These are phyloP conservation scores for Limosa lapponica DNA, from an alignment of 2,797 vertebrate genomes.

Conservation along the genomic window DNA sequence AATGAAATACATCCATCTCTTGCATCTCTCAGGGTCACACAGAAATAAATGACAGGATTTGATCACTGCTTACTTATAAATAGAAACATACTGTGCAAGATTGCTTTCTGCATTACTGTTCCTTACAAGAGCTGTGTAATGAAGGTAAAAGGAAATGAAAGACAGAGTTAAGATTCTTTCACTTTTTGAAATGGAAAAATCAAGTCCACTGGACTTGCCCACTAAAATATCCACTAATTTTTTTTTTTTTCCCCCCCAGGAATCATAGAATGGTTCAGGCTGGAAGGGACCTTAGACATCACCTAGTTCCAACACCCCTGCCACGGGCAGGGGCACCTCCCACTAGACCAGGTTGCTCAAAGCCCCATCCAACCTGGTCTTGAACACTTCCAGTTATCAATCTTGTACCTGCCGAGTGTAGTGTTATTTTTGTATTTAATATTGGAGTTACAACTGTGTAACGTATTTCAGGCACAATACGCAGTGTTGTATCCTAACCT, in stretches of 20 bases:
- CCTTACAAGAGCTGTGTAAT: not conserved
- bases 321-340: no score
- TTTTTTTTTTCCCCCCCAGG: rapidly evolving
- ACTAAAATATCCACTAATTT: not conserved
- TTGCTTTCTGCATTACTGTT: not conserved
- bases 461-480: not conserved
- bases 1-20: not conserved
- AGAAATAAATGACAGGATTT: not conserved
- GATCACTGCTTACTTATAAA: not conserved
- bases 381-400: not conserved
- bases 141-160: not conserved
- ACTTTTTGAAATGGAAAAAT: not conserved
- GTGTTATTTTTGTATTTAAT: not conserved
- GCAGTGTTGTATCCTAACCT: not conserved
- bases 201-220: not conserved
- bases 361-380: no score
- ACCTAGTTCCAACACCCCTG: no score
- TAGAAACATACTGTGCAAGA: not conserved
- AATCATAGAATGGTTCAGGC: no score
- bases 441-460: not conserved
- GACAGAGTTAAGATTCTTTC: not conserved
- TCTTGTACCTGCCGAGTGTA: not conserved
- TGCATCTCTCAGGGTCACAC: not conserved
- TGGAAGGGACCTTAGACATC: no score
- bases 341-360: no score